phyloP scores from a whole-genome alignment of 2,797 vertebrate genomes.

The Orestias chungarensis region DNA sequence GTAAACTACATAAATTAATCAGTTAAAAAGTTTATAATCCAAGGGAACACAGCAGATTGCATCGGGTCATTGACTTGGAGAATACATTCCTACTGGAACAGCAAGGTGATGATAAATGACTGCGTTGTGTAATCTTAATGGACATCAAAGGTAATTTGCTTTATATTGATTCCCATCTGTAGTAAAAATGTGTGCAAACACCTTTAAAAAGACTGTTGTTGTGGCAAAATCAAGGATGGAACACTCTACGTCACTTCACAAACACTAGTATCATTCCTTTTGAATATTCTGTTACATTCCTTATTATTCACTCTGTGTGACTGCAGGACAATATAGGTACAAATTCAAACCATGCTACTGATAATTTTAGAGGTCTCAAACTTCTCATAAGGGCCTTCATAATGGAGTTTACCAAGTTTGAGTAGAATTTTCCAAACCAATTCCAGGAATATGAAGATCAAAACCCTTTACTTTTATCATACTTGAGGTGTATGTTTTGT shows the following conservation, averaged over 20 bases:
- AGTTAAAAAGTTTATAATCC: too few species aligned
- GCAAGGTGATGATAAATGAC: too few species aligned
- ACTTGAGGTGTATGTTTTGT: neutral
- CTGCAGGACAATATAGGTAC: neutral
- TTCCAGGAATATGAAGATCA: neutral
- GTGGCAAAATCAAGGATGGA: neutral
- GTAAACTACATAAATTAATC: too few species aligned
- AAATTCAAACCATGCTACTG: neutral
- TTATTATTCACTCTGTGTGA: neutral
- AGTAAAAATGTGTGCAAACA: neutral
- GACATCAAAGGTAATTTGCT: neutral
- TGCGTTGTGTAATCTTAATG: too few species aligned
- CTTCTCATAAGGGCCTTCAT: neutral
- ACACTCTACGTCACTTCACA: neutral
- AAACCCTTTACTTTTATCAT: neutral
- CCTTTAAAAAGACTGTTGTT: neutral
- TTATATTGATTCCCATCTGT: too few species aligned
- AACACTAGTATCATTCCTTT: neutral
- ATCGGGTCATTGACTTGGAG: too few species aligned
- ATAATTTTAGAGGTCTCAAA: neutral
- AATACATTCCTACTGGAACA: too few species aligned
- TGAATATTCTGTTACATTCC: neutral
- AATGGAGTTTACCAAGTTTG: neutral
- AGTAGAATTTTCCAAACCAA: too few species aligned
- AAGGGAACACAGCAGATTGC: too few species aligned